A percentile compares a stretch with the other conserved stretches of the same genome.
phyloP scores from a whole-genome alignment of 2,113 vertebrate genomes.

The Corythornis cristatus region DNA sequence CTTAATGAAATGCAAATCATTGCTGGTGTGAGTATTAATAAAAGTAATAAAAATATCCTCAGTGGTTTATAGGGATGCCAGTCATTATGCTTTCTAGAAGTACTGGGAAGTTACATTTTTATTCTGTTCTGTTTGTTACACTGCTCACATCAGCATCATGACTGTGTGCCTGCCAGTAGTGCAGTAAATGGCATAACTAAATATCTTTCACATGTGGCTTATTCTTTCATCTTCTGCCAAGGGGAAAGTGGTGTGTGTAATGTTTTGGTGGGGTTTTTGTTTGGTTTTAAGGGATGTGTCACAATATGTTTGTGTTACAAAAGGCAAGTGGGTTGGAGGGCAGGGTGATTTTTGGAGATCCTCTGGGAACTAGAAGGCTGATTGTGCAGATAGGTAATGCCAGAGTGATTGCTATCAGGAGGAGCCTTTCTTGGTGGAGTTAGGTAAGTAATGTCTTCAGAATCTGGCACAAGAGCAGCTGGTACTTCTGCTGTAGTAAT shows the following conservation, averaged over 20 bases:
- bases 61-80: background rate
- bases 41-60: background rate
- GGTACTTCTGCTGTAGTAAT: conserved; percentile 38
- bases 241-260: background rate
- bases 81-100: background rate
- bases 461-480: conserved; percentile 27
- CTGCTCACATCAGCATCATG: background rate
- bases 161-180: background rate
- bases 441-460: conserved; percentile 5
- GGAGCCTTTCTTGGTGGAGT: background rate
- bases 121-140: background rate
- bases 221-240: conserved; percentile 42
- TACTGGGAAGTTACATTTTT: background rate
- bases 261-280: conserved; percentile 20
- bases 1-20: background rate
- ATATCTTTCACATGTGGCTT: background rate
- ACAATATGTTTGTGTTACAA: conserved; percentile 45
- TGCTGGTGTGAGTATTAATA: background rate
- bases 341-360: conserved; percentile 50
- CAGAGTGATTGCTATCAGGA: background rate
- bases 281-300: conserved; percentile 31
- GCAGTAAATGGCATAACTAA: background rate
- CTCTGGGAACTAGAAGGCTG: conserved; percentile 21
- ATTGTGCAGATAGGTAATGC: conserved; percentile 10
- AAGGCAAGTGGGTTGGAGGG: conserved; percentile 55